These are phyloP conservation scores for Rattus rattus DNA, from an alignment of 2,113 vertebrate genomes.

Conservation along the genomic window DNA sequence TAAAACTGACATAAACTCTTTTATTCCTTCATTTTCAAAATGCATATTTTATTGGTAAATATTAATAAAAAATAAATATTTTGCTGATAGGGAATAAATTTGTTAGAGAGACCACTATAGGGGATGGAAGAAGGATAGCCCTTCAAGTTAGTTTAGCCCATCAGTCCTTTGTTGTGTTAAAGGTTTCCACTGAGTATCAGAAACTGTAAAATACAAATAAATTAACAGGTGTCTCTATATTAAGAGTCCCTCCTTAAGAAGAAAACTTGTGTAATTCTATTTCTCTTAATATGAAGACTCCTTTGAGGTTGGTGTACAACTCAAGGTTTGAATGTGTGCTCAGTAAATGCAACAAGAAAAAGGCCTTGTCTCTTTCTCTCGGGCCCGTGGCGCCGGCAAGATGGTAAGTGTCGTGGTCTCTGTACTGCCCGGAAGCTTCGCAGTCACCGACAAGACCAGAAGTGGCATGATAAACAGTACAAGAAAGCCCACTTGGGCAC, in stretches of 20 bases:
- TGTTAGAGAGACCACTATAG: conserved; percentile 16
- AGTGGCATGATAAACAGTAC: too few species aligned
- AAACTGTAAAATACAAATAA: background rate
- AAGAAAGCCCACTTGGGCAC: too few species aligned
- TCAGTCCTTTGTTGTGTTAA: background rate
- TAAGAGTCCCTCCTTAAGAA: conserved; percentile 20
- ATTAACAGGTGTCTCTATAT: background rate
- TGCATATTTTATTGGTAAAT: background rate
- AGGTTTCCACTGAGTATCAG: background rate
- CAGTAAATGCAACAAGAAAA: background rate
- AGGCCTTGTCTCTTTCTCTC: too few species aligned
- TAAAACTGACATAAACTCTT: background rate
- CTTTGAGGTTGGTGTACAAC: background rate
- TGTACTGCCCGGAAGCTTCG: too few species aligned
- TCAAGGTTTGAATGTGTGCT: background rate
- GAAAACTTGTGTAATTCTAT: background rate
- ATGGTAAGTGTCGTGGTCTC: too few species aligned
- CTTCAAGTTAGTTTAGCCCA: background rate
- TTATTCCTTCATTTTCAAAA: conserved; percentile 13
- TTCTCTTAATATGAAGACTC: background rate
- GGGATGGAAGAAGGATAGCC: background rate
- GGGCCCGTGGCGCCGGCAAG: too few species aligned
- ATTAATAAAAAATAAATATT: background rate
- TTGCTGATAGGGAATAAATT: background rate
- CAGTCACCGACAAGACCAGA: too few species aligned